Evolutionary conservation across 1,140 invertebrate genomes (phyloP).

Genomic region (Magallana ariakensis): DNA sequence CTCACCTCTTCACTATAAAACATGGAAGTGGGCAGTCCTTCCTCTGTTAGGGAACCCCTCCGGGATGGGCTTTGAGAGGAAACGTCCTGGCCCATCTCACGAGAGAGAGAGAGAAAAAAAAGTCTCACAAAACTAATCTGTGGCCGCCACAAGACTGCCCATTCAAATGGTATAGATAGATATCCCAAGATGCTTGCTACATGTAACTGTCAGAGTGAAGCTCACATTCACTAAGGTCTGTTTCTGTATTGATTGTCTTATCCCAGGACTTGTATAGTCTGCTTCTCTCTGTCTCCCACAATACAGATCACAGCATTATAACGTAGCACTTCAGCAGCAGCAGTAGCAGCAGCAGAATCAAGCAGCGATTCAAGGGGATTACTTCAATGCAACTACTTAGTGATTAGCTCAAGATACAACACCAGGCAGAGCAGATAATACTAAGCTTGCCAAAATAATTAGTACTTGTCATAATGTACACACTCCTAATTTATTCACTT

Average conservation of each 20-base stretch:
- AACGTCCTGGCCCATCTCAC: conserved; percentile 32
- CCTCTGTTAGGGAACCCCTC: conserved; percentile 14
- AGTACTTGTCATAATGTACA: conserved; percentile 31
- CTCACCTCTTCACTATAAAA: conserved; percentile 13
- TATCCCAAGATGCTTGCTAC: conserved; percentile 30
- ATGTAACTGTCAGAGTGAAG: conserved; percentile 30
- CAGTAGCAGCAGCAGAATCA: neutral
- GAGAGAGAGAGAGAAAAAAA: conserved; percentile 5
- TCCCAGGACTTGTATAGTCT: conserved; percentile 37
- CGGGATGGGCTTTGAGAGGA: conserved; percentile 18
- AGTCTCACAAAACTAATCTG: neutral
- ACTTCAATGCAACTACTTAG: conserved; percentile 27
- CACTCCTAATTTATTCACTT: conserved; percentile 24
- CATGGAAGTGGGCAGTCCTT: conserved; percentile 3
- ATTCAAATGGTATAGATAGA: conserved; percentile 23
- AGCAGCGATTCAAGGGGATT: conserved; percentile 32
- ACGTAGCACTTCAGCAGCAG: conserved; percentile 23
- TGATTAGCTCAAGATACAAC: conserved; percentile 31
- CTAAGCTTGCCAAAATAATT: conserved; percentile 25
- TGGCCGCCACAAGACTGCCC: neutral
- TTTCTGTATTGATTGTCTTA: conserved; percentile 38
- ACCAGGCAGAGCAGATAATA: conserved; percentile 23
- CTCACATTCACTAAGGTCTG: conserved; percentile 22
- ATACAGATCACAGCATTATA: conserved; percentile 18
- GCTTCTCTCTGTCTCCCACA: conserved; percentile 22